Base-by-base conservation (phyloP, 2,113 vertebrate genomes). In the Syrrhaptes paradoxus region DNA sequence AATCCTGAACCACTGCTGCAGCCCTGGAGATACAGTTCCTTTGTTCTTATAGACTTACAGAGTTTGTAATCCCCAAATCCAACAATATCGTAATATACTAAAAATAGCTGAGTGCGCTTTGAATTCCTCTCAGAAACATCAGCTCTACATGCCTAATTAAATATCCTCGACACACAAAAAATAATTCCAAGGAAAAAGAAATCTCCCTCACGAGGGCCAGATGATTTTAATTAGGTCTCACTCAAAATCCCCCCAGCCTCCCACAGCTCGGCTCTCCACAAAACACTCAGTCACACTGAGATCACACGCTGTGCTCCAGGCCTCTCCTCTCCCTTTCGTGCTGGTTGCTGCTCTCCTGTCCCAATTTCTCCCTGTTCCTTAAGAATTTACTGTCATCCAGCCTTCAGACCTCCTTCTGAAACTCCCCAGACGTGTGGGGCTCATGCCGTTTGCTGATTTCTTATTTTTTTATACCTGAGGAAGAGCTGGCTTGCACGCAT, bases 211-310 rank as follows among this genome's bases (percentile, higher is more conserved):
- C 65, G 88, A 93, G 88, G 61, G 58, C 61, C 83, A 93, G 92
- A 80, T 93, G 65, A 95, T 93, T 96, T 96, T 97, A 95, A 94
- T 96, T 94, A 93, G 79, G 90, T 93, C 90, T 97, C 65, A 61
- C 85, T 93, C 68, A 81, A 24, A 91, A 34, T 36, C 61, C 34
- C 68, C 34, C 83, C 65, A 1, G 21, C 26, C 74, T 94, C 90
- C 31, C 65, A 32, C 1, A 28, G 93, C 92, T 89, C 87, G 63
- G 88, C 59, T 84, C 79, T 22, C 32, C 9, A 22, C 51, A 85
- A 41, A 95, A 48, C 5, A 0, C 38, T 68, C 1, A 4, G 34
- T 76, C 67, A 63, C 63, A 41, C 63, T 48, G 75, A 55, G 79
- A 34, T 22, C 9, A 22, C 88, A 32, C 0, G 14, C 82, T 80